phyloP scores from a whole-genome alignment of 2,888 invertebrate genomes.

The Monochamus alternatus region DNA sequence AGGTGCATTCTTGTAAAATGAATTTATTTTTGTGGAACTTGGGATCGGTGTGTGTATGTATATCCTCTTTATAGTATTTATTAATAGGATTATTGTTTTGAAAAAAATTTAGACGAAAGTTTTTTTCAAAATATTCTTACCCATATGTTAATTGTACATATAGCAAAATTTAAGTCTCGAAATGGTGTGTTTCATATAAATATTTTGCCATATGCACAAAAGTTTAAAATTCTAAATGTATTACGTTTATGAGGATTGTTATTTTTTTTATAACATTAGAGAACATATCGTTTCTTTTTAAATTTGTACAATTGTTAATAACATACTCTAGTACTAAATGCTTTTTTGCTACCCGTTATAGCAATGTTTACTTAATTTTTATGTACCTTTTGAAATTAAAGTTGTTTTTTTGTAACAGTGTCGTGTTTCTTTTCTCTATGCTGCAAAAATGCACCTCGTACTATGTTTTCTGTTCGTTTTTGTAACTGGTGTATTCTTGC shows the following conservation, averaged over 20 bases:
- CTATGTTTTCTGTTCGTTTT: conserved; percentile 50
- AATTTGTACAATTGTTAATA: conserved; percentile 45
- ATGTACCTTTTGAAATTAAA: conserved; percentile 52
- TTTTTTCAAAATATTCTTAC: conserved; percentile 36
- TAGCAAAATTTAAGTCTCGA: conserved; percentile 51
- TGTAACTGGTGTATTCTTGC: conserved; percentile 77
- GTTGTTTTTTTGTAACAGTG: conserved; percentile 56
- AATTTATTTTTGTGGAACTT: conserved; percentile 41
- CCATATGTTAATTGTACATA: conserved; percentile 59
- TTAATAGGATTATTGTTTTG: conserved; percentile 50
- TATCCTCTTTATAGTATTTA: conserved; percentile 52
- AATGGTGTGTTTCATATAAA: conserved; percentile 24
- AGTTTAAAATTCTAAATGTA: conserved; percentile 39
- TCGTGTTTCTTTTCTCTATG: conserved; percentile 45
- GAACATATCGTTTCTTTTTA: conserved; percentile 53
- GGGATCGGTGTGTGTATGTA: conserved; percentile 37
- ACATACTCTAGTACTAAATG: conserved; percentile 31
- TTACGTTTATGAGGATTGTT: conserved; percentile 47
- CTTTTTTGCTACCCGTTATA: conserved; percentile 49
- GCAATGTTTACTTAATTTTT: conserved; percentile 49
- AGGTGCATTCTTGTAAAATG: conserved; percentile 63
- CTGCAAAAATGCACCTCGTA: conserved; percentile 56
- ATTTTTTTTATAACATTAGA: conserved; percentile 49
- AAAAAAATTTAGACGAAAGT: conserved; percentile 34
- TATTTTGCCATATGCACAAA: conserved; percentile 60